These are phyloP conservation scores for Anagrus nilaparvatae DNA, from an alignment of 1,140 invertebrate species.

Conservation along the genomic window DNA sequence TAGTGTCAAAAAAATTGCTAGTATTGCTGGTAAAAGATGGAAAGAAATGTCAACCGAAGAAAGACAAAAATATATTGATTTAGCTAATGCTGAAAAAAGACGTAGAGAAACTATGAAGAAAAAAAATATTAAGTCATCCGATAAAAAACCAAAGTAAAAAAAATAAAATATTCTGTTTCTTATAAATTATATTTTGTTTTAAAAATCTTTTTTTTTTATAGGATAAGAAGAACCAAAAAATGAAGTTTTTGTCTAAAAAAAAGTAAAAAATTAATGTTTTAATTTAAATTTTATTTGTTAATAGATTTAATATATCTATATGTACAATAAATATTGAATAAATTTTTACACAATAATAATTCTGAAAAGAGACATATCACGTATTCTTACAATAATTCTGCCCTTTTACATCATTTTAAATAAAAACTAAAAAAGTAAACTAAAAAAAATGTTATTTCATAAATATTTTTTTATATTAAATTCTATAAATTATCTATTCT, in stretches of 20 bases:
- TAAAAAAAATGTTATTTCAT: constrained; percentile 27
- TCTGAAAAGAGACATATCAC: too few relatives aligned
- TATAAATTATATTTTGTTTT: neutral
- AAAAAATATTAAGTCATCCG: constrained; percentile 13
- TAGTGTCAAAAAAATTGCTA: constrained; percentile 29
- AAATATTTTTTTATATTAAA: constrained; percentile 25
- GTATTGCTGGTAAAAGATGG: constrained; percentile 33
- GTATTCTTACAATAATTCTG: too few relatives aligned
- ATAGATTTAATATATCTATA: constrained; percentile 42
- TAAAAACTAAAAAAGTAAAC: constrained; percentile 29
- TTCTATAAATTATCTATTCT: constrained; percentile 29
- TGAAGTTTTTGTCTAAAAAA: constrained; percentile 9
- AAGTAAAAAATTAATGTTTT: constrained; percentile 23
- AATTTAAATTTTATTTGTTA: constrained; percentile 41
- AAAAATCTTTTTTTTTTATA: too few relatives aligned
- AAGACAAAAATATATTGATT: constrained; percentile 33
- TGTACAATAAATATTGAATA: constrained; percentile 45
- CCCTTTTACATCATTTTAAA: constrained; percentile 31
- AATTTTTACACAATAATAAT: constrained; percentile 42
- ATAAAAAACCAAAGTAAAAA: constrained; percentile 4
- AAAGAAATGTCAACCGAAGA: constrained; percentile 24
- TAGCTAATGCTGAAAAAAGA: constrained; percentile 32
- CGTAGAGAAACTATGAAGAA: constrained; percentile 20
- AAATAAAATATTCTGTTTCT: neutral
- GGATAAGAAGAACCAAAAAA: constrained; percentile 4